Evolutionary conservation across 2,888 invertebrate species (phyloP).

Genomic region (Xanthia togata): DNA sequence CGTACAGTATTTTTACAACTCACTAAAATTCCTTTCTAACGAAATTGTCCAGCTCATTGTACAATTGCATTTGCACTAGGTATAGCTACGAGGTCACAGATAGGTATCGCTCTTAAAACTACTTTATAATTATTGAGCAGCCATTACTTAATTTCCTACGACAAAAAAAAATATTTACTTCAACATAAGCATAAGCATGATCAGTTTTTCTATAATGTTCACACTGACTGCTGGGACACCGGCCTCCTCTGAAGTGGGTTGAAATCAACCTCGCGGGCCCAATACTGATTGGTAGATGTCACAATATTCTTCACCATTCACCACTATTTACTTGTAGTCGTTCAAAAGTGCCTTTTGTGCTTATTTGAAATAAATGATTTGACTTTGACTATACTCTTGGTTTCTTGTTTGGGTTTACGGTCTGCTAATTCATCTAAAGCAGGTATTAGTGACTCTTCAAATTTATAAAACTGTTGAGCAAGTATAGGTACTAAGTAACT

Average conservation of each 20-base stretch:
- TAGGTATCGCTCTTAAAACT: background rate
- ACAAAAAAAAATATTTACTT: background rate
- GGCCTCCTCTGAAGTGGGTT: no score
- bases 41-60: background rate
- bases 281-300: background rate
- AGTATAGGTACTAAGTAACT: background rate
- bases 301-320: background rate
- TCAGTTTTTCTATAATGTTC: background rate
- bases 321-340: no score
- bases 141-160: background rate
- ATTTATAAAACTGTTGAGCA: background rate
- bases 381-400: background rate
- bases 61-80: background rate
- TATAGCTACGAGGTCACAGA: background rate
- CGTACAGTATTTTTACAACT: background rate
- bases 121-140: background rate
- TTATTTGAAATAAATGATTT: background rate
- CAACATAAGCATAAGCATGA: background rate
- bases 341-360: background rate
- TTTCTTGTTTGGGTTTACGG: background rate
- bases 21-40: background rate
- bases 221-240: background rate
- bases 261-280: background rate
- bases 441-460: background rate
- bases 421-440: background rate